Evolutionary conservation across 2,797 vertebrate genomes (phyloP).

Genomic region (Poecilia picta): DNA sequence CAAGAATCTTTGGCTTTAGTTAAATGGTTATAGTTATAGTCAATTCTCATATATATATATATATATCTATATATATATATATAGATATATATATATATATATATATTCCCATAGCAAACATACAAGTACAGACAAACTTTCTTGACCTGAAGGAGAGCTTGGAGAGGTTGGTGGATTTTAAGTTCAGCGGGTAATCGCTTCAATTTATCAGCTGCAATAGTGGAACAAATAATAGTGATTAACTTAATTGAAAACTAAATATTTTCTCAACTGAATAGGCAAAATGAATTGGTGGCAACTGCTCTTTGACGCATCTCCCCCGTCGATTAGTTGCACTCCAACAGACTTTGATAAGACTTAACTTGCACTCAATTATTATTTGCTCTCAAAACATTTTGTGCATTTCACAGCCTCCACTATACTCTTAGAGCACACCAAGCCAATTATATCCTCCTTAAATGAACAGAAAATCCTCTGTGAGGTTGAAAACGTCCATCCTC

Average conservation of each 20-base stretch:
- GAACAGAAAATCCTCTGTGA: constrained; percentile 51
- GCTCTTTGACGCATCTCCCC: constrained; percentile 75
- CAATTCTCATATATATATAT: too few relatives aligned
- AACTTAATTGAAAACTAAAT: constrained; percentile 84
- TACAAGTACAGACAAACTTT: constrained; percentile 22
- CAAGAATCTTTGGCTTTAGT: too few relatives aligned
- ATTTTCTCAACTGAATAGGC: constrained; percentile 81
- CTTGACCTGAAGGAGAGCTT: constrained; percentile 60
- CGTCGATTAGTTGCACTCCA: constrained; percentile 83
- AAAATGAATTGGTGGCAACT: constrained; percentile 76
- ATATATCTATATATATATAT: too few relatives aligned
- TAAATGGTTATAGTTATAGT: too few relatives aligned
- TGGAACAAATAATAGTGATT: constrained; percentile 83
- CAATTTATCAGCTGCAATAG: constrained; percentile 75
- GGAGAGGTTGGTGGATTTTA: constrained; percentile 61
- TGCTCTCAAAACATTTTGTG: constrained; percentile 70
- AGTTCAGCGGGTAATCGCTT: constrained; percentile 73
- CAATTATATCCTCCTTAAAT: constrained; percentile 68
- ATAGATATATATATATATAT: neutral
- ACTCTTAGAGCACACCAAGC: constrained; percentile 67
- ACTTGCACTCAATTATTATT: constrained; percentile 80
- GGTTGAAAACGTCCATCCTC: constrained; percentile 50
- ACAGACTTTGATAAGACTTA: constrained; percentile 84
- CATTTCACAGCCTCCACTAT: constrained; percentile 64
- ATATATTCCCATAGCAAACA: neutral